Base-by-base conservation (phyloP, 2,113 vertebrate genomes). In the Coptodon rendalli region DNA sequence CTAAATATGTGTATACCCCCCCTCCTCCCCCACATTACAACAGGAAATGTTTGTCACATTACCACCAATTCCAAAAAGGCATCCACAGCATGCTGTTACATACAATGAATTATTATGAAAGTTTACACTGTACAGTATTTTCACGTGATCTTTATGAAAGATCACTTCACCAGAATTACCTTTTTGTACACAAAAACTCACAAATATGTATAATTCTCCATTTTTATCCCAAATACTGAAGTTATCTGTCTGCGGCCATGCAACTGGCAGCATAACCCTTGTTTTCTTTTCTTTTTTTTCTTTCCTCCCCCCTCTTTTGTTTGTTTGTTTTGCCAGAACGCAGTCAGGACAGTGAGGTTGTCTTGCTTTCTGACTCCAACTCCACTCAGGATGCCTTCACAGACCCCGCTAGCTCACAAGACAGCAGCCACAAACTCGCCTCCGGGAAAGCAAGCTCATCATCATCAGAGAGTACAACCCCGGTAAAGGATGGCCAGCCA, bases 351-450 rank as follows among this genome's bases (percentile, higher is more conserved):
- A 99, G 99, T 85, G 97, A 97, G 22, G 97, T 97, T 4, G 97
- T 98, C 19, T 95, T 98, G 38, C 97, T 99, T 27, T 99, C 99
- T 2, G 99, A 99, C 93, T 99, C 98, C 94, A 99, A 97, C 95
- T 99, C 98, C 22, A 98, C 98, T 3, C 98, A 99, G 95, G 99
- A 99, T 79, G 97, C 97, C 90, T 99, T 99, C 92, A 96, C 95
- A 13, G 99, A 99, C 86, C 97, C 97, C 9, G 87, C 97, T 92
- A 97, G 96, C 91, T 98, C 97, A 5, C 97, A 98, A 85, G 98
- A 99, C 94, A 97, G 97, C 91, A 96, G 95, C 52, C 97, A 97
- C 92, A 99, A 98, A 92, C 87, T 96, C 34, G 96, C 90, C 63
- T 91, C 96, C 17, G 98, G 97, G 78, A 99, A 98, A 94, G 97